Percentiles rank a stretch among this genome's conserved stretches.
These are phyloP conservation scores for Perdita meconis DNA, from an alignment of 2,888 invertebrate species.

Conservation along the genomic window DNA sequence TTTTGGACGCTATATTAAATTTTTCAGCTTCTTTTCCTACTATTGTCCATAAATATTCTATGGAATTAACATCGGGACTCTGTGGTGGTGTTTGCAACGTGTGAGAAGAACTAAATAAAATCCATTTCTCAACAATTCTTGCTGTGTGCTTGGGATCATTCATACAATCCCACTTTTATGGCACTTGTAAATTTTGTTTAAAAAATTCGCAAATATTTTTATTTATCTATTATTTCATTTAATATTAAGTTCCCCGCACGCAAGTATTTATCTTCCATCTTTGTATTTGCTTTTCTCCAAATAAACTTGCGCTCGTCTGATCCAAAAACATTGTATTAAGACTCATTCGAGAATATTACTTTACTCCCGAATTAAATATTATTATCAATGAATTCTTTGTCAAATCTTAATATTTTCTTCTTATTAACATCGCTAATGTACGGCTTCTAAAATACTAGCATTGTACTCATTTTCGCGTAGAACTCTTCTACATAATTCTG, in stretches of 20 bases:
- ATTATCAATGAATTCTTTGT: not conserved
- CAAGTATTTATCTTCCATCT: no score
- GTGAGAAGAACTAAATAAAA: not conserved
- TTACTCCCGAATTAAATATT: slow-evolving; percentile 3
- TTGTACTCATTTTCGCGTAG: not conserved
- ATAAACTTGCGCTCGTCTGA: no score
- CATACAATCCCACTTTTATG: not conserved
- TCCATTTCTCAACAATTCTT: not conserved
- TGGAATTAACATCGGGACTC: no score
- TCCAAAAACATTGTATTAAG: no score
- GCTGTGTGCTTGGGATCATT: not conserved
- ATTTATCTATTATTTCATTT: not conserved
- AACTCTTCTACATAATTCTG: slow-evolving; percentile 1
- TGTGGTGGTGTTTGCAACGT: not conserved
- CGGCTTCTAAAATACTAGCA: not conserved
- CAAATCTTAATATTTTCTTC: not conserved
- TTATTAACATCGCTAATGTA: not conserved
- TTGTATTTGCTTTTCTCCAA: no score
- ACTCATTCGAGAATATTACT: not conserved
- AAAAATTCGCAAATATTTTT: not conserved
- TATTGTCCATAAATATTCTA: no score
- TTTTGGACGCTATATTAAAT: not conserved
- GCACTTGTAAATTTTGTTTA: not conserved
- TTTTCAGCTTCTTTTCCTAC: not conserved
- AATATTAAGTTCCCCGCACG: no score